Percentiles rank a stretch among this genome's conserved stretches.
These are phyloP conservation scores for Athene noctua DNA, from an alignment of 2,113 vertebrate species.

Conservation along the genomic window DNA sequence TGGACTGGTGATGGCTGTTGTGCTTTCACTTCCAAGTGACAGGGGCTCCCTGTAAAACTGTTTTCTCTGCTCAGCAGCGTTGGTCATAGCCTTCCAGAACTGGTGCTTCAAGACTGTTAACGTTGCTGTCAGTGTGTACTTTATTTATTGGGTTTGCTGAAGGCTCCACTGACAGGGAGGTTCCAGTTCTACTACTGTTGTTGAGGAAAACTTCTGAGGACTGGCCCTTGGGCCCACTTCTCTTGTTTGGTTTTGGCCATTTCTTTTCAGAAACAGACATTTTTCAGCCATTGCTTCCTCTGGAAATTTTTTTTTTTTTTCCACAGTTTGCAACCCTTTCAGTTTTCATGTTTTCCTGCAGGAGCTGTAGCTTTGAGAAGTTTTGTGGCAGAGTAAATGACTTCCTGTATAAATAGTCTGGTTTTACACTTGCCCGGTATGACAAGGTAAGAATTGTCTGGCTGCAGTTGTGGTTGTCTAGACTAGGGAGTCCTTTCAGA, in stretches of 20 bases:
- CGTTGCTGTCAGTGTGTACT: background rate
- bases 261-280: background rate
- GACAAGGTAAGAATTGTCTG: constrained; percentile 38
- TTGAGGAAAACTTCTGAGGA: background rate
- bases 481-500: background rate
- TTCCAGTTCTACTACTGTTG: background rate
- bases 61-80: background rate
- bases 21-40: background rate
- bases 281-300: background rate
- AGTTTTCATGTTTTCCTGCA: background rate
- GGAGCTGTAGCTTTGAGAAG: constrained; percentile 11
- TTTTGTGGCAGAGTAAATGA: background rate
- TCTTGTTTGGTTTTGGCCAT: background rate
- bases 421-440: background rate
- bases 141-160: background rate
- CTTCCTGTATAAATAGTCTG: constrained; percentile 36
- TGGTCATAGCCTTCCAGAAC: background rate
- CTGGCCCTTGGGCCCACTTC: background rate
- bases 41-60: background rate
- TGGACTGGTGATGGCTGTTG: background rate
- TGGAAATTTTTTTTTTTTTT: background rate
- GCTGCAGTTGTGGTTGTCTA: background rate
- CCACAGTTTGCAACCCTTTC: background rate
- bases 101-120: background rate
- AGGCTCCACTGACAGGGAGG: background rate